Evolutionary conservation across 1,140 invertebrate species (phyloP), one percentile per base, ranked within the genome.

Genomic region (Tetramorium parvispinum): DNA sequence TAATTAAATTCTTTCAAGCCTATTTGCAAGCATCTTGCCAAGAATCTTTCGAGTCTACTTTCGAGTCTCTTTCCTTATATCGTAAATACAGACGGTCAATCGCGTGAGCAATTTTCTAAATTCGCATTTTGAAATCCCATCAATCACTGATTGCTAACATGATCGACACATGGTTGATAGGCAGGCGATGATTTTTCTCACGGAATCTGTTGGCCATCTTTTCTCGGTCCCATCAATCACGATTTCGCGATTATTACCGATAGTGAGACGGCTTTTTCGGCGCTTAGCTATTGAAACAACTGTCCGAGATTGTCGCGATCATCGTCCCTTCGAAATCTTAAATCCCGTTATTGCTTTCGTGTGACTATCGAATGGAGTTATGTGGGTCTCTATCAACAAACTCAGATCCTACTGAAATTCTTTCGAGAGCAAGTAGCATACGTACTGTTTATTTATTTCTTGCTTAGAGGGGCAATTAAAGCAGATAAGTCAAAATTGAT

Each of bases 221-320:
- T 85, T 87, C 85, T 85, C 68, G 4, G 6, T 0, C 57, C 57
- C 59, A 89, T 89, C 87, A 70, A 89, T 89, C 88, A 86, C n/a
- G n/a, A 13, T 18, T 53, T 2, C 8, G 21, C 49, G 68, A 89
- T 86, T 88, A 88, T 76, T 89, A 85, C 13, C 8, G 40, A 5
- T 43, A 27, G 57, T 86, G 68, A 81, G 46, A 10, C 27, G 46
- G 75, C 81, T 53, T 32, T 85, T 85, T 85, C 16, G 0, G 0
- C 13, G 21, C 16, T 78, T 32, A 51, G 13, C 37, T 37, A 21
- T 10, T 21, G 27, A n/a, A 59, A 18, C 55, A 57, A 75, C 18
- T 32, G 16, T 88, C 11, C 40, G 10, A 61, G 2, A n/a, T 11
- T 7, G 11, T 61, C 3, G 16, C 7, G 16, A 77, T 43, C 2